phyloP scores from a whole-genome alignment of 1,140 invertebrate genomes.

The Drosophila erecta region DNA sequence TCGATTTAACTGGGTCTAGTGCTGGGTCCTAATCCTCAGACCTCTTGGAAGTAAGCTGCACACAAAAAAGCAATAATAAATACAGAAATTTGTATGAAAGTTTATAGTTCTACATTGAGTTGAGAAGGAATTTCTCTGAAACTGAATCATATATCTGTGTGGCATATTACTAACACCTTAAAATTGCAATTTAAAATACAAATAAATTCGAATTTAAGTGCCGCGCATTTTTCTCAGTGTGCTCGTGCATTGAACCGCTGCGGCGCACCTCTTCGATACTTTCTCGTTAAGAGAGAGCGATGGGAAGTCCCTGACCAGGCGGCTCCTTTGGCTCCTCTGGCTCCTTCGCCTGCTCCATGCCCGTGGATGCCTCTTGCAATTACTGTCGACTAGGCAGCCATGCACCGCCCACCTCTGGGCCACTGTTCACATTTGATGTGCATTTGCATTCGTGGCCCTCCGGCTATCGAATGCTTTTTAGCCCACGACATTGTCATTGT shows the following conservation, averaged over 20 bases:
- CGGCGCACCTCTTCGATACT: conserved; percentile 63
- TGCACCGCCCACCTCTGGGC: background rate
- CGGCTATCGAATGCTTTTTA: conserved; percentile 71
- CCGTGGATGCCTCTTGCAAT: conserved; percentile 52
- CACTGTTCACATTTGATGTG: conserved; percentile 47
- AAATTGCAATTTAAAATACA: too few species aligned
- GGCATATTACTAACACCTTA: too few species aligned
- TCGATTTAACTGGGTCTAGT: conserved; percentile 62
- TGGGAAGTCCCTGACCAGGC: conserved; percentile 46
- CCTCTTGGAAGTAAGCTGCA: background rate
- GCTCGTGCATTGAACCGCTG: conserved; percentile 70
- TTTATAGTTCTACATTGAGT: background rate
- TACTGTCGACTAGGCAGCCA: conserved; percentile 40
- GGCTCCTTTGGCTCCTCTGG: conserved; percentile 17
- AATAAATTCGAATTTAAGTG: too few species aligned
- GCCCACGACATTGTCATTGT: conserved; percentile 71
- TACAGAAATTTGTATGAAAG: too few species aligned
- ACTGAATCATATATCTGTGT: too few species aligned
- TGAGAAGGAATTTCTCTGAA: background rate
- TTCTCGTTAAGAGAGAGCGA: conserved; percentile 23
- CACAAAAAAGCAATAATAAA: background rate
- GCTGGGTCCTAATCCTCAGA: conserved; percentile 11
- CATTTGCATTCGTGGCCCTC: conserved; percentile 66
- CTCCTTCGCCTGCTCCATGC: conserved; percentile 24
- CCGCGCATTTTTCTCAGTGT: conserved; percentile 2